These are phyloP conservation scores for Drosophila mayaguana DNA, from an alignment of 2,888 invertebrate species.

Conservation along the genomic window DNA sequence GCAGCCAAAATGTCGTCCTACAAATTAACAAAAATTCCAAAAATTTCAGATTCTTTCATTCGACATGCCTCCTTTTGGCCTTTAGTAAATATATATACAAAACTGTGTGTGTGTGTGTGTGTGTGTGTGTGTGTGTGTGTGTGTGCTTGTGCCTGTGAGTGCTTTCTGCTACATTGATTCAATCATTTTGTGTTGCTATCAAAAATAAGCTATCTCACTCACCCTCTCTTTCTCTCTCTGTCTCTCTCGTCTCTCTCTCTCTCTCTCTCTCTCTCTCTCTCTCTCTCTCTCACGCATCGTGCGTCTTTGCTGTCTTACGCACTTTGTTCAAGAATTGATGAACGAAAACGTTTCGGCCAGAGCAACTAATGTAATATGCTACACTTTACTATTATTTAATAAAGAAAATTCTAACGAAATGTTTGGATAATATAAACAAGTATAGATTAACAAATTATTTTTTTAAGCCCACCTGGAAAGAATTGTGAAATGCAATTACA, in stretches of 20 bases:
- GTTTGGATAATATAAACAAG: too few relatives aligned
- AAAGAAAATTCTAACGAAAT: not conserved
- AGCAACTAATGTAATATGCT: slow-evolving; percentile 23
- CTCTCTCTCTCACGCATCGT: slow-evolving; percentile 5
- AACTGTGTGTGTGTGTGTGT: not conserved
- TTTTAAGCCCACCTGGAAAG: too few relatives aligned
- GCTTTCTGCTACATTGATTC: slow-evolving; percentile 63
- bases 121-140: slow-evolving; percentile 2
- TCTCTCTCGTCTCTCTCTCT: slow-evolving; percentile 6
- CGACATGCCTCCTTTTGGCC: slow-evolving; percentile 58
- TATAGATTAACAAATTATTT: not conserved
- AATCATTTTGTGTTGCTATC: slow-evolving; percentile 70
- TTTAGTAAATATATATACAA: slow-evolving; percentile 10
- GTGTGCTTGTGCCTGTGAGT: slow-evolving; percentile 12
- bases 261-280: slow-evolving; percentile 5
- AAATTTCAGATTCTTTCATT: slow-evolving; percentile 54
- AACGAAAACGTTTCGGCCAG: slow-evolving; percentile 19
- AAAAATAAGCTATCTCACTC: slow-evolving; percentile 40
- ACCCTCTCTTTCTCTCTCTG: not conserved
- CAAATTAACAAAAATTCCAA: slow-evolving; percentile 80
- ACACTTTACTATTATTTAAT: not conserved
- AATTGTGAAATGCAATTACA: too few relatives aligned
- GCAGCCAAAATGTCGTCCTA: slow-evolving; percentile 79
- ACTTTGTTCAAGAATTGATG: slow-evolving; percentile 5
- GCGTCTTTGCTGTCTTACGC: slow-evolving; percentile 24